Conservation (phyloP, 2,113 vertebrate species). For the Pelecanoides urinatrix region DNA sequence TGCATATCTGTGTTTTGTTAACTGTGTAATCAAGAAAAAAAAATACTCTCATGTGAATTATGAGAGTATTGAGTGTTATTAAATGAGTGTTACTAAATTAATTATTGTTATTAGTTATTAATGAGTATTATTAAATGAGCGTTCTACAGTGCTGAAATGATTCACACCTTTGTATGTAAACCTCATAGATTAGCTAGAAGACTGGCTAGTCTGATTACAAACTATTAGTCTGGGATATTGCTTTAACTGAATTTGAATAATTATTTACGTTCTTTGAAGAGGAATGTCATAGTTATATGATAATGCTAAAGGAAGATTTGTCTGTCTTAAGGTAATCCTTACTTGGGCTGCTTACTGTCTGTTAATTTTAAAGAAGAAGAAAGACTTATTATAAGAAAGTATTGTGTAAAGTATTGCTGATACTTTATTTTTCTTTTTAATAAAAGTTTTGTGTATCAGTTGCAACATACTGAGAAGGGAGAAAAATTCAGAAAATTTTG, state of each 20-base stretch:
- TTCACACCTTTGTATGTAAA: neutral
- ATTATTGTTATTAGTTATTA: too few species aligned
- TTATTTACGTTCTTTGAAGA: neutral
- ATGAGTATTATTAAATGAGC: neutral
- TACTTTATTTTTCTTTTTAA: neutral
- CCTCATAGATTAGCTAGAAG: neutral
- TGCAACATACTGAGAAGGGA: neutral
- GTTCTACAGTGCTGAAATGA: neutral
- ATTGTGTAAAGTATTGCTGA: too few species aligned
- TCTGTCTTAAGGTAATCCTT: neutral
- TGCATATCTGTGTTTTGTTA: neutral
- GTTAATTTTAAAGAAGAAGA: neutral
- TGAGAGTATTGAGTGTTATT: neutral
- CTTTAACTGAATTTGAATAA: slow-evolving; percentile 14
- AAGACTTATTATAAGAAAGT: neutral
- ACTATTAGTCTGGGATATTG: neutral
- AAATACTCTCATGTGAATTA: neutral
- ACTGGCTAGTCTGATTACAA: neutral
- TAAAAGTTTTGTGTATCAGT: neutral
- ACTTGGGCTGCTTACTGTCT: neutral
- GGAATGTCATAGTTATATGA: neutral
- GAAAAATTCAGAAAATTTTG: neutral
- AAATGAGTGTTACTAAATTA: too few species aligned
- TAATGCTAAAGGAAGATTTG: neutral
- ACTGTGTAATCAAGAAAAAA: neutral